These are phyloP conservation scores for Rhagophthalmus giganteus DNA, from an alignment of 2,888 invertebrate species.

Conservation along the genomic window DNA sequence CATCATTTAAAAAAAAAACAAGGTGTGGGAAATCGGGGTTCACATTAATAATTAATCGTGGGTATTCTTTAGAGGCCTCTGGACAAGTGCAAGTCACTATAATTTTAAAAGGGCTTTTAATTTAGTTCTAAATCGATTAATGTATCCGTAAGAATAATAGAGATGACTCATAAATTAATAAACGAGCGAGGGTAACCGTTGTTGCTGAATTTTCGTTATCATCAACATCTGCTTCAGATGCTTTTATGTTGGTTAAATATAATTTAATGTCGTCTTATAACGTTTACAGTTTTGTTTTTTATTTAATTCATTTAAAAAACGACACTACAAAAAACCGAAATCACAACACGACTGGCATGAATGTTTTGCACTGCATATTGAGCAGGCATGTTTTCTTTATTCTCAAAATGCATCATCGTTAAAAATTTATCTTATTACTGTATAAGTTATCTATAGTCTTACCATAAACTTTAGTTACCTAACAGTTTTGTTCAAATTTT, in stretches of 20 bases:
- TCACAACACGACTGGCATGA: constrained; percentile 16
- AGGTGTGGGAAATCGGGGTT: constrained; percentile 22
- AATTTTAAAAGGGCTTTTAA: constrained; percentile 18
- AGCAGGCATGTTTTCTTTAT: constrained; percentile 18
- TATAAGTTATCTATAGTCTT: no score
- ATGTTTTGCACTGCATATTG: constrained; percentile 18
- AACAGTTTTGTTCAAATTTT: no score
- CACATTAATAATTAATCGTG: constrained; percentile 7
- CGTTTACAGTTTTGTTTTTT: no score
- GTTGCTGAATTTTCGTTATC: no score
- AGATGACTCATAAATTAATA: constrained; percentile 8
- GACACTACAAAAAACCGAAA: not conserved
- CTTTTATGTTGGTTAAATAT: no score
- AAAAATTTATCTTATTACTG: no score
- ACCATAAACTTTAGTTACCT: no score
- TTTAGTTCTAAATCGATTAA: constrained; percentile 11
- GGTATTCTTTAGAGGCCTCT: constrained; percentile 5
- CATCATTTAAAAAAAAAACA: constrained; percentile 13
- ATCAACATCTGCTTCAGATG: no score
- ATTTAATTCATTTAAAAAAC: no score
- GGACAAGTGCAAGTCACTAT: constrained; percentile 20
- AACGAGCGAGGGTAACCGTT: not conserved
- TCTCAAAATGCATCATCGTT: not conserved
- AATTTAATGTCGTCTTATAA: no score
- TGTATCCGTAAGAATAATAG: constrained; percentile 10